Base-by-base conservation (phyloP, 2,888 invertebrate genomes). In the Chymomyza amoena region DNA sequence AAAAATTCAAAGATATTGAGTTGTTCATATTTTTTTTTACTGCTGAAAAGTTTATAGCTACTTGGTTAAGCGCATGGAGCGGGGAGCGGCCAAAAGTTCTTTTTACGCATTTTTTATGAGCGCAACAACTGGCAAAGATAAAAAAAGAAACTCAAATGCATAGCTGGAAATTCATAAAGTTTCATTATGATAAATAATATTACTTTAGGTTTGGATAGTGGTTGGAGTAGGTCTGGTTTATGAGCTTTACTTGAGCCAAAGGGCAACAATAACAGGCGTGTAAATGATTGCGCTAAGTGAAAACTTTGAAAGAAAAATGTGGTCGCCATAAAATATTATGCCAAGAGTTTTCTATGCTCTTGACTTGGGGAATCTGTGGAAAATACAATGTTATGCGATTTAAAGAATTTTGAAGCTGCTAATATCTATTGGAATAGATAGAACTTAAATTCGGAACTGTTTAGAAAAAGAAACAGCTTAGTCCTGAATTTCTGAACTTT, bases 41-140 rank as follows among this genome's bases (percentile, higher is more conserved):
- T 70, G 70, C 76, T 78, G 70, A 73, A 80, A 71, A 76, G 77
- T 79, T 65, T 63, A 20, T 68, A 70, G 73, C 79, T 80, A 61
- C 70, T 62, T 65, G 64, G 62, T 65, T 63, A 60, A 51, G 64
- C 76, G 70, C 51, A 64, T 9, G 32, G 20, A 20, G 5, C 4
- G 18, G 59, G 60, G 66, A 72, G 65, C 74, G 77, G 70, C 74
- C 73, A 71, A 84, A 70, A 77, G 78, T 80, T 83, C 86, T 87
- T 83, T 86, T 87, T 87, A 83, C 84, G 76, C 77, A 67, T 80
- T 83, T 83, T 83, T 83, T 87, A 83, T 76, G 84, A 61, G 57
- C 57, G 66, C 68, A 61, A 50, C 25, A 45, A 45, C 39, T 45
- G 39, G 39, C 39, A 45, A 45, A 45, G 39, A 45, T 45, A 45